Evolutionary conservation across 2,797 vertebrate species (phyloP), one percentile per base, ranked within the genome.

Genomic region (Coreius guichenoti): DNA sequence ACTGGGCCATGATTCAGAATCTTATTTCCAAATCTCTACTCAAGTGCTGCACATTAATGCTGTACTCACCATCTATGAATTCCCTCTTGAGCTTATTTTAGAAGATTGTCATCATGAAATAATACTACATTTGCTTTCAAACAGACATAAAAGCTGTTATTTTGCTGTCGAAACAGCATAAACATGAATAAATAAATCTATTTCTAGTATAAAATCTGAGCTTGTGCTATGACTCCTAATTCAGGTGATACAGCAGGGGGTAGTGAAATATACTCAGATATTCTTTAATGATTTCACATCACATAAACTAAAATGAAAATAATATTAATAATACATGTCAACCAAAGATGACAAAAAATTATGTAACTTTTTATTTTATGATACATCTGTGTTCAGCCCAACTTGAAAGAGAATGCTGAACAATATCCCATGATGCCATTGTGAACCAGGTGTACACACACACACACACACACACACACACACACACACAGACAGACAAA

Each of bases 1-100:
- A 65, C 58, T 75, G 58, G 21, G 29, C 58, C 31, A 65, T 90
- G 86, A 86, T 89, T 92, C 88, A 91, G 87, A 90, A 85, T 90
- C 89, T 88, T 12, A 86, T 85, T 84, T 87, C 76, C 84, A 86
- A 67, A 89, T 90, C 76, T 63, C 72, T 79, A n/a, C 58, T 75
- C 23, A 61, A 92, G 90, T 92, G 26, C 14, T 19, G 56, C 29
- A 65, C 29, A 83, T 31, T 82, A 58, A 56, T 43, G 43, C 49
- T 58, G n/a, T 11, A 43, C 33, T 54, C n/a, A 23, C 8, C 39
- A 63, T 47, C 9, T 56, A 45, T 74, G 26, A 83, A 49, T 65
- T 65, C 43, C 26, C 54, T 39, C 29, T 75, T 49, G 56, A 61
- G 45, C 14, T 65, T 49, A 81, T 69, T 31, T 75, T 33, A 72